A percentile compares a stretch with the other conserved stretches of the same genome.
phyloP scores from a whole-genome alignment of 2,888 invertebrate species.

The Schizotus pectinicornis region DNA sequence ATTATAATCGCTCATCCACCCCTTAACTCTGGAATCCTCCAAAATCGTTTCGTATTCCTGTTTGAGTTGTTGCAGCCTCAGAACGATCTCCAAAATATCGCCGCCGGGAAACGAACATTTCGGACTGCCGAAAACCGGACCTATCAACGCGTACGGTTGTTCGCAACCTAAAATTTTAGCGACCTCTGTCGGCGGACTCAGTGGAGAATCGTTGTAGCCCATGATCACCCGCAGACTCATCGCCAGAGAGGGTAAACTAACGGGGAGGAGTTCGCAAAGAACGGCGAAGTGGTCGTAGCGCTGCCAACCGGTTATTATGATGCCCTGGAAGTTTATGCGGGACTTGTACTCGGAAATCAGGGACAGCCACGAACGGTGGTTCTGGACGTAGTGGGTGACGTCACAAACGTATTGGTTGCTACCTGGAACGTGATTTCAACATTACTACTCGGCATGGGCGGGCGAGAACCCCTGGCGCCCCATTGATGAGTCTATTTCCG shows the following conservation, averaged over 20 bases:
- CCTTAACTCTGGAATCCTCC: conserved; percentile 48
- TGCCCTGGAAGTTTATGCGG: conserved; percentile 66
- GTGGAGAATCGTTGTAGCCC: conserved; percentile 55
- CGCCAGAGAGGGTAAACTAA: conserved; percentile 67
- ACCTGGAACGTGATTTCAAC: conserved; percentile 30
- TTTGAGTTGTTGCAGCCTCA: conserved; percentile 60
- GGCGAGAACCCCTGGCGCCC: too few relatives aligned
- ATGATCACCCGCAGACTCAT: conserved; percentile 60
- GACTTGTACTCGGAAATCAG: conserved; percentile 62
- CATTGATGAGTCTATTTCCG: too few relatives aligned
- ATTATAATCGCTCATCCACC: conserved; percentile 75
- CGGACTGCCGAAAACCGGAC: conserved; percentile 48
- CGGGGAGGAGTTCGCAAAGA: conserved; percentile 69
- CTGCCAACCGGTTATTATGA: conserved; percentile 76
- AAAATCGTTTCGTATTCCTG: conserved; percentile 61
- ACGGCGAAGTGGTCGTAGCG: conserved; percentile 72
- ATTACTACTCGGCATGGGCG: too few relatives aligned
- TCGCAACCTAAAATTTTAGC: conserved; percentile 50
- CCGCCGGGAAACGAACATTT: conserved; percentile 54
- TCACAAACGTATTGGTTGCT: conserved; percentile 62
- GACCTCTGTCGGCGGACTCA: conserved; percentile 61
- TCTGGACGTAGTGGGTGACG: conserved; percentile 69
- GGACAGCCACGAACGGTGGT: conserved; percentile 75
- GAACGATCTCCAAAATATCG: conserved; percentile 48
- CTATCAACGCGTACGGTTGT: conserved; percentile 52